These are phyloP conservation scores for Psephotus haematonotus DNA, from an alignment of 2,113 vertebrate species.

Conservation along the genomic window DNA sequence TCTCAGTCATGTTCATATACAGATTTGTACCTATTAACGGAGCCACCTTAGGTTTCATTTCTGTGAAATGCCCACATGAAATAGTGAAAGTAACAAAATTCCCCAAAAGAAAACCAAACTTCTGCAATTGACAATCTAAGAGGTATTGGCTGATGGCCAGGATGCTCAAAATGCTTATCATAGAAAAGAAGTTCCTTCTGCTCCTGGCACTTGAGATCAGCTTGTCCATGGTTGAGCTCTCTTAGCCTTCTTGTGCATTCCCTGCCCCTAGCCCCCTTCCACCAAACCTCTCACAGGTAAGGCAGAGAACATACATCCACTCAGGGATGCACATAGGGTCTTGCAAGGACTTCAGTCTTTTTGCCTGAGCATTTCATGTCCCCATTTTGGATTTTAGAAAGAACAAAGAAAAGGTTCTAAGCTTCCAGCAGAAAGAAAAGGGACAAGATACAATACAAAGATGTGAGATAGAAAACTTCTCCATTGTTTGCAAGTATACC, in stretches of 20 bases:
- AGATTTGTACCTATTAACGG: neutral
- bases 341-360: neutral
- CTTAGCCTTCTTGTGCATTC: rapidly evolving
- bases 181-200: neutral
- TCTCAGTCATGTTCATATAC: neutral
- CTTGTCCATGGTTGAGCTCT: neutral
- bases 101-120: neutral
- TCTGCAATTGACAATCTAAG: neutral
- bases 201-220: neutral
- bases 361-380: neutral
- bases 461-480: neutral
- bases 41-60: neutral
- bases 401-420: neutral
- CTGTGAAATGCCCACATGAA: neutral
- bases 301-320: neutral
- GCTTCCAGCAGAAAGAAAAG: neutral
- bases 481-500: neutral
- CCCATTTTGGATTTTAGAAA: neutral
- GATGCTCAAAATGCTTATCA: neutral
- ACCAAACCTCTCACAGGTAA: neutral
- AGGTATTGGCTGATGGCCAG: neutral
- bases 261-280: neutral
- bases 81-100: neutral
- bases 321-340: neutral
- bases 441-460: neutral